Base-by-base conservation (phyloP, 2,113 vertebrate species). In the Hiodon tergisus region DNA sequence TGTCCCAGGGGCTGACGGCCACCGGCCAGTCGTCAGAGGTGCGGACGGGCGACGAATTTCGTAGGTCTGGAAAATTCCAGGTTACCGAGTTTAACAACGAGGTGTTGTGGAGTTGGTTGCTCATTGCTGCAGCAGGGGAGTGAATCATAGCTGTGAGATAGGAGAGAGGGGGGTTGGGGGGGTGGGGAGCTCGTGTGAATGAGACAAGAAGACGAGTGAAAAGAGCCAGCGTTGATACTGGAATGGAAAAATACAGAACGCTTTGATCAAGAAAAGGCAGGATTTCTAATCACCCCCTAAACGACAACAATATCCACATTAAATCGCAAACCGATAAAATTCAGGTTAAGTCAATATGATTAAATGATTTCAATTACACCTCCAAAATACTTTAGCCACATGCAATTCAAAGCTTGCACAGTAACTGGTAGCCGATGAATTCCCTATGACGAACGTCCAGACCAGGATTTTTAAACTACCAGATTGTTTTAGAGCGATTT, bases 1-100 rank as follows among this genome's bases (percentile, higher is more conserved):
- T 86, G 84, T 95, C 94, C 95, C 95, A 96, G 0, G 94, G 94
- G 85, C 86, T 95, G 54, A 95, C 92, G n/a, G 0, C 77, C 67
- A 0, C 79, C 71, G 14, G 80, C 67, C 2, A 78, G 71, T 0
- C 84, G 88, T 66, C 77, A 77, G 73, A 87, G 76, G 80, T 88
- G 85, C 10, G 84, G 83, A 83, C 76, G 48, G 82, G 72, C 0
- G 88, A 85, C 0, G 91, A 84, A 69, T 90, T 82, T 65, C 76
- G 76, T 52, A 75, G 79, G 59, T 81, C 87, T 51, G 86, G 87
- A 55, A 88, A 84, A 84, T 89, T 87, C 84, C 86, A 84, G 1
- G 80, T 84, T 63, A 85, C 86, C 77, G 86, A 89, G 76, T 76
- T 87, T 75, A 80, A 84, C 71, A 87, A 87, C 73, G 82, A 85